Base-by-base conservation (phyloP, 2,113 vertebrate species). In the Nansenia antarctica region DNA sequence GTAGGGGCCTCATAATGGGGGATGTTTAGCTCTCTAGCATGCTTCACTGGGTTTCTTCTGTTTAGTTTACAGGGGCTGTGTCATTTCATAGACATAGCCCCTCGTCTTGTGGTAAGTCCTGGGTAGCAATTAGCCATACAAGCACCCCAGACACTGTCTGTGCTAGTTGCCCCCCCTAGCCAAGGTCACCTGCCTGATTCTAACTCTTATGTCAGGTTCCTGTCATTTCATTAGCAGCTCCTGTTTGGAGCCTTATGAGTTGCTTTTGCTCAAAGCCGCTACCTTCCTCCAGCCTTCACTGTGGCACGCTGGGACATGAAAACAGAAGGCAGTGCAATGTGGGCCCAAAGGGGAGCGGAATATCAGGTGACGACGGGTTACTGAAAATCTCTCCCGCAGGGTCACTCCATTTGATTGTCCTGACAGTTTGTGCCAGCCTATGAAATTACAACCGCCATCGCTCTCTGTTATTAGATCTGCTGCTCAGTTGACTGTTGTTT, bases 301-400 rank as follows among this genome's bases (percentile, higher is more conserved):
- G 65, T 63, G 70, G 70, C 82, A 14, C 76, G 85, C 76, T 72
- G 37, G 65, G 37, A 73, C 84, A 83, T 49, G 76, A 79, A 65
- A 82, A 70, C 73, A 65, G 71, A 66, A 29, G 63, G 70, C 69
- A 55, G 14, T 34, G 37, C 35, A 24, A 31, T 55, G 26, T 27
- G 12, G 35, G 7, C 54, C 27, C 12, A 14, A 24, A 32, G 52
- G 68, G 55, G 65, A 26, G 24, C 54, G 65, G 54, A 58, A 74
- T 71, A 85, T 87, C 80, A 58, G 73, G 71, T 85, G 74, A 77
- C 70, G 52, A 68, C 74, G 65, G 69, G 68, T 65, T 70, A 78
- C 80, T 70, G 69, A 81, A 85, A 85, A 83, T 84, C 72, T 80
- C 72, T 78, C 76, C 79, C 79, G 59, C 74, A 45, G 85, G 80